Evolutionary conservation across 2,113 vertebrate species (phyloP), one percentile per base, ranked within the genome.

Genomic region (Odontesthes bonariensis): DNA sequence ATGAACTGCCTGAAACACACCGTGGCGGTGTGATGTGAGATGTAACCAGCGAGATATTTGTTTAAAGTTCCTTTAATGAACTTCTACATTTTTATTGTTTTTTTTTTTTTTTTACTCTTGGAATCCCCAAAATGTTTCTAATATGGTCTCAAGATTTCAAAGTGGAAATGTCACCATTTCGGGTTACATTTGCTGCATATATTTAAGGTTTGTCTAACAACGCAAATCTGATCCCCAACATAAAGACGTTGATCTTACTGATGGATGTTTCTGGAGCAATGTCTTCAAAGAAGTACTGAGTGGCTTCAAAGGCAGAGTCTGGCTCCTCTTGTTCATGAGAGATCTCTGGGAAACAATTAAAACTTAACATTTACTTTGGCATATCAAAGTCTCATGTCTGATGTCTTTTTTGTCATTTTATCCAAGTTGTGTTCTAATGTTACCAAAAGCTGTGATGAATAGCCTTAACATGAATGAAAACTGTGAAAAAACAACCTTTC

Each of bases 211-310:
- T 8, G 16, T 16, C 1, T 7, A 42, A 33, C 7, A 35, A 3
- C 11, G 23, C 0, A 23, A 68, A 53, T 49, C 17, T n/a, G 46
- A 27, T 38, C 2, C 2, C 20, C 1, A 56, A 65, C 20, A 0
- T 19, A 52, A 47, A 44, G 6, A 16, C 22, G 3, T 0, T 8
- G 6, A 44, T 12, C 33, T 74, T 75, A 98, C 98, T 96, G 0
- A 96, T 93, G 1, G 97, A 96, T 16, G 96, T 96, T 58, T 99
- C 97, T 6, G 98, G 97, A 20, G 97, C 97, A 82, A 99, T 96
- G 83, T 99, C 98, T 92, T 99, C 98, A 92, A 98, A 99, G 89
- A 99, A 99, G 90, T 99, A 99, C 82, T 99, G 97, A 19, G 96
- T 99, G 13, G 98, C 98, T 92, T 99, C 98, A 68, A 98, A 99